Evolutionary conservation across 1,140 invertebrate genomes (phyloP).

Genomic region (Pseudomyrmex flavicornis): DNA sequence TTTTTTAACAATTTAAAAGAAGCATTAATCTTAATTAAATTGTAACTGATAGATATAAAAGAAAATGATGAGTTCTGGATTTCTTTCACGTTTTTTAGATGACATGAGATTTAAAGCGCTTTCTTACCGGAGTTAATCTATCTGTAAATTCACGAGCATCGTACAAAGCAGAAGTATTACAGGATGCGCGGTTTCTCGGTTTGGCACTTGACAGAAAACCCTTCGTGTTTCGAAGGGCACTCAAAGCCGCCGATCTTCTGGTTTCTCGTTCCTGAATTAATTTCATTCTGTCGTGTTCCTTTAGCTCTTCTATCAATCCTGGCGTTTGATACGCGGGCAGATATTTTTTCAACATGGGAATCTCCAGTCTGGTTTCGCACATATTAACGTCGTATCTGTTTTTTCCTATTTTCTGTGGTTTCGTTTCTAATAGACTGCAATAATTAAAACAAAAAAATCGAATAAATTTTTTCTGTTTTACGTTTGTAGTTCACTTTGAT

Average conservation of each 20-base stretch:
- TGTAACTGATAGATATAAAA: too few relatives aligned
- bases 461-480: background rate
- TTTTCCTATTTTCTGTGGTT: background rate
- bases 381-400: slow-evolving; percentile 2
- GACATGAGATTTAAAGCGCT: background rate
- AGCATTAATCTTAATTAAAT: background rate
- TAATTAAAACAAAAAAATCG: background rate
- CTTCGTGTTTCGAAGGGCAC: slow-evolving; percentile 11
- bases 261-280: slow-evolving; percentile 68
- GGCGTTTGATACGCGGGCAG: slow-evolving; percentile 68
- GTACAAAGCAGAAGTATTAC: slow-evolving; percentile 1
- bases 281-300: slow-evolving; percentile 70
- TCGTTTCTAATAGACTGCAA: background rate
- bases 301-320: slow-evolving; percentile 71
- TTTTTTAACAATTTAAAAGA: background rate
- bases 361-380: slow-evolving; percentile 11
- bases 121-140: slow-evolving; percentile 19
- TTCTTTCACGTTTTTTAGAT: background rate
- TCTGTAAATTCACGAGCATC: slow-evolving; percentile 8
- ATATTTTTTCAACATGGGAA: slow-evolving; percentile 65
- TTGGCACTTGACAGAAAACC: background rate
- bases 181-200: background rate
- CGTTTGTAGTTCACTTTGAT: background rate
- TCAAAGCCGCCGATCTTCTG: slow-evolving; percentile 12
- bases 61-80: background rate